A percentile compares a stretch with the other conserved stretches of the same genome.
phyloP scores from a whole-genome alignment of 1,140 invertebrate species.

The Laodelphax striatellus region DNA sequence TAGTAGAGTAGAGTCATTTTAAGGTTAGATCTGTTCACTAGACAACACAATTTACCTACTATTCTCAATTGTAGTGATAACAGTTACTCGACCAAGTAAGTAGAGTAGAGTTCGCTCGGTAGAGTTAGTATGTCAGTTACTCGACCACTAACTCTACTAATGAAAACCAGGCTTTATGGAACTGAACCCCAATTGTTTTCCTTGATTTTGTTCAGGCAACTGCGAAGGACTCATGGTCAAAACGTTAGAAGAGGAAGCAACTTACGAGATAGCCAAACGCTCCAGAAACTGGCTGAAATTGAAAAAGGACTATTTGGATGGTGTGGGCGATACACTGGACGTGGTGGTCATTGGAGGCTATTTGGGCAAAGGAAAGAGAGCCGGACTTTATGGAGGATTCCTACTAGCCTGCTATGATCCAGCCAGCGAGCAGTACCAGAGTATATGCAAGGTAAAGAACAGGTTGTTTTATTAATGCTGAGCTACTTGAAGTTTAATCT shows the following conservation, averaged over 20 bases:
- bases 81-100: no score
- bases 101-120: no score
- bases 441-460: slow-evolving; percentile 65
- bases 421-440: slow-evolving; percentile 88
- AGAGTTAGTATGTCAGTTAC: no score
- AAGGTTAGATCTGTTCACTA: no score
- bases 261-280: slow-evolving; percentile 95
- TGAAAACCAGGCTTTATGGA: no score
- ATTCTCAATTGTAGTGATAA: no score
- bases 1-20: no score
- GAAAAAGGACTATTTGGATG: slow-evolving; percentile 96
- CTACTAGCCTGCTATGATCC: slow-evolving; percentile 93
- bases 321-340: slow-evolving; percentile 87
- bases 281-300: slow-evolving; percentile 96
- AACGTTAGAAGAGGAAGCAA: slow-evolving; percentile 81
- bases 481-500: no score
- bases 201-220: slow-evolving; percentile 47
- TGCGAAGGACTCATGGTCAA: slow-evolving; percentile 99
- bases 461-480: no score
- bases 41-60: no score
- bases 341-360: slow-evolving; percentile 95
- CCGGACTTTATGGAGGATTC: slow-evolving; percentile 92
- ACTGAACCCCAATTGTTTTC: no score
- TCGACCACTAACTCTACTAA: no score
- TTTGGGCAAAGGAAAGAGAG: slow-evolving; percentile 85